A percentile compares a stretch with the other conserved stretches of the same genome.
These are phyloP conservation scores for Martes martes DNA, from an alignment of 2,113 vertebrate species.

Conservation along the genomic window DNA sequence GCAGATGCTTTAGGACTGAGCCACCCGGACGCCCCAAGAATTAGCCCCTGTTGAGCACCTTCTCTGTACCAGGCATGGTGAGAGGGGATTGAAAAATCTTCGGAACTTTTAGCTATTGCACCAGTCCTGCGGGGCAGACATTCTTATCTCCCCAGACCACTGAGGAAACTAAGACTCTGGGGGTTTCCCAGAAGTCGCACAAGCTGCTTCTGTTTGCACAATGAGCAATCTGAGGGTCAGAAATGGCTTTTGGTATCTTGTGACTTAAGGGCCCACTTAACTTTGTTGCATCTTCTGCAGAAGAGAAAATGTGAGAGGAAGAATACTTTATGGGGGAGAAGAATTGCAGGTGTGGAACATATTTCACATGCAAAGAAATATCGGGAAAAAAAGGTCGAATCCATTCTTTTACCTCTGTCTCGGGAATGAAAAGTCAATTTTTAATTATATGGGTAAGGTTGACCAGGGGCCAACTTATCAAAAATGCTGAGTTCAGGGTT, in stretches of 20 bases:
- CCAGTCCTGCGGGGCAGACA: not conserved
- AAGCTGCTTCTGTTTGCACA: not conserved
- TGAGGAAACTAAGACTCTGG: not conserved
- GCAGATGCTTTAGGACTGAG: too few relatives aligned
- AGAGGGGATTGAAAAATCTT: not conserved
- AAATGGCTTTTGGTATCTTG: not conserved
- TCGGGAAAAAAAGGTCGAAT: not conserved
- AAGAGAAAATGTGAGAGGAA: conserved; percentile 1
- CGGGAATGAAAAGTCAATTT: conserved; percentile 67
- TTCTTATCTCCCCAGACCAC: not conserved
- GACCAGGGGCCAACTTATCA: not conserved
- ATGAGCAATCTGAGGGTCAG: not conserved
- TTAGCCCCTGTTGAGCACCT: not conserved
- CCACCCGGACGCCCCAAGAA: not conserved
- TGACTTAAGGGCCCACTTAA: not conserved
- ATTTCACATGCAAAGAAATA: conserved; percentile 41
- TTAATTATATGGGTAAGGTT: conserved; percentile 57
- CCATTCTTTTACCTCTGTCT: conserved; percentile 46
- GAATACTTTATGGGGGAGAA: not conserved
- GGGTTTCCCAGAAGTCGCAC: not conserved
- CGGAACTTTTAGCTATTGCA: not conserved
- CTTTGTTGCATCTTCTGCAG: not conserved
- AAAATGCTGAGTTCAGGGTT: conserved; percentile 58
- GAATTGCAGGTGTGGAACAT: not conserved
- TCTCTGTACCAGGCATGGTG: not conserved